Evolutionary conservation across 2,888 invertebrate species (phyloP).

Genomic region (Didymodactylos carnosus): DNA sequence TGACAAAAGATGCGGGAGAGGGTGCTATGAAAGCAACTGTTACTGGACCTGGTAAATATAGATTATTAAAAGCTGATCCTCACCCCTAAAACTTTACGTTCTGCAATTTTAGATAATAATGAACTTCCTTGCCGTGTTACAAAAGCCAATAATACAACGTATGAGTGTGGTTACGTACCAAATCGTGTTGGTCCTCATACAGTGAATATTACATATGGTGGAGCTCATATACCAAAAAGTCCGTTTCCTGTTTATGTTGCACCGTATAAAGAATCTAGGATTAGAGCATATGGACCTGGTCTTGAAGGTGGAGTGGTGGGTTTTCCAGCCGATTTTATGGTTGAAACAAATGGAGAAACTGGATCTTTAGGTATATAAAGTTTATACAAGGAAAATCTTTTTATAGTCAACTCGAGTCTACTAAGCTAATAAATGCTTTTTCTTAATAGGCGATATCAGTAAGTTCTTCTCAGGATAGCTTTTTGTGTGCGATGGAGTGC

Average conservation of each 20-base stretch:
- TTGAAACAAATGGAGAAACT: slow-evolving; percentile 70
- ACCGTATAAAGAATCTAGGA: slow-evolving; percentile 55
- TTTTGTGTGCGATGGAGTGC: not conserved
- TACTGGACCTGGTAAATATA: slow-evolving; percentile 53
- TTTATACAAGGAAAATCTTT: too few relatives aligned
- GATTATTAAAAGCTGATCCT: too few relatives aligned
- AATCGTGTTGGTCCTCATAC: slow-evolving; percentile 56
- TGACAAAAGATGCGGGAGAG: slow-evolving; percentile 60
- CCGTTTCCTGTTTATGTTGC: slow-evolving; percentile 53
- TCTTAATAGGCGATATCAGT: not conserved
- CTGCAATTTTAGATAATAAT: not conserved
- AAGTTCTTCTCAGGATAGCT: not conserved
- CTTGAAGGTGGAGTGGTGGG: slow-evolving; percentile 57
- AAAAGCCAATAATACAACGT: slow-evolving; percentile 45
- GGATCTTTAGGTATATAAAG: slow-evolving; percentile 43
- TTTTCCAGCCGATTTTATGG: slow-evolving; percentile 64
- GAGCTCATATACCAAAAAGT: slow-evolving; percentile 56
- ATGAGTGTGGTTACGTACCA: slow-evolving; percentile 53
- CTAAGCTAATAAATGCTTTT: not conserved
- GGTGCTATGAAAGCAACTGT: slow-evolving; percentile 54
- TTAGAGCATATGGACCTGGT: slow-evolving; percentile 66
- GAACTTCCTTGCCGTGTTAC: not conserved
- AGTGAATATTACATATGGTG: slow-evolving; percentile 58
- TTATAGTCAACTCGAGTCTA: too few relatives aligned
- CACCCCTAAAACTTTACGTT: too few relatives aligned